phyloP scores from a whole-genome alignment of 2,888 invertebrate genomes.

The Eurytoma adleriae region DNA sequence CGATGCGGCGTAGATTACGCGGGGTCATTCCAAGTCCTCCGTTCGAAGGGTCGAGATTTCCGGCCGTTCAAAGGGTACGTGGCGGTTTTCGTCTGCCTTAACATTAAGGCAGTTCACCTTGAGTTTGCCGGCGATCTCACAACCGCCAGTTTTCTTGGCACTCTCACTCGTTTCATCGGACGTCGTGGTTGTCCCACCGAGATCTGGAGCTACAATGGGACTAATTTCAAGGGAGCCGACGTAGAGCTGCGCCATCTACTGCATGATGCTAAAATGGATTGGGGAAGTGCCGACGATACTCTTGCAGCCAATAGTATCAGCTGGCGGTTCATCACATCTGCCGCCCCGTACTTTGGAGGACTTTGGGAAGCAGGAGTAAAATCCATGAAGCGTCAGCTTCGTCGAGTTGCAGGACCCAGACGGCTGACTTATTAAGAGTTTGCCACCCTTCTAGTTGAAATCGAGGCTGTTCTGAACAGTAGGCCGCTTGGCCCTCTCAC shows the following conservation, averaged over 20 bases:
- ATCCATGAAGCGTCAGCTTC: not conserved
- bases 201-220: not conserved
- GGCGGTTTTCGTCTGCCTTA: constrained; percentile 49
- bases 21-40: not conserved
- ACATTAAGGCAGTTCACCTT: constrained; percentile 46
- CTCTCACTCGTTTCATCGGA: not conserved
- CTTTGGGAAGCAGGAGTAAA: too few relatives aligned
- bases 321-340: not conserved
- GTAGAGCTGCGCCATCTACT: not conserved
- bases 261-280: not conserved
- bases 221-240: too few relatives aligned
- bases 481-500: not conserved
- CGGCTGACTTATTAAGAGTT: not conserved
- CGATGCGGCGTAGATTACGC: constrained; percentile 9
- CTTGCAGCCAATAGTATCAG: not conserved
- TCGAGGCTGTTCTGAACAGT: not conserved
- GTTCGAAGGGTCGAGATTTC: not conserved
- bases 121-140: constrained; percentile 49
- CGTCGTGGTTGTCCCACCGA: not conserved
- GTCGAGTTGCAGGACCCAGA: not conserved
- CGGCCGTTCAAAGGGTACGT: constrained; percentile 14
- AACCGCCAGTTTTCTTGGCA: constrained; percentile 27
- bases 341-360: not conserved
- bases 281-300: not conserved
- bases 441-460: not conserved